Base-by-base conservation (phyloP, 2,113 vertebrate genomes). In the Oreochromis spilurus region DNA sequence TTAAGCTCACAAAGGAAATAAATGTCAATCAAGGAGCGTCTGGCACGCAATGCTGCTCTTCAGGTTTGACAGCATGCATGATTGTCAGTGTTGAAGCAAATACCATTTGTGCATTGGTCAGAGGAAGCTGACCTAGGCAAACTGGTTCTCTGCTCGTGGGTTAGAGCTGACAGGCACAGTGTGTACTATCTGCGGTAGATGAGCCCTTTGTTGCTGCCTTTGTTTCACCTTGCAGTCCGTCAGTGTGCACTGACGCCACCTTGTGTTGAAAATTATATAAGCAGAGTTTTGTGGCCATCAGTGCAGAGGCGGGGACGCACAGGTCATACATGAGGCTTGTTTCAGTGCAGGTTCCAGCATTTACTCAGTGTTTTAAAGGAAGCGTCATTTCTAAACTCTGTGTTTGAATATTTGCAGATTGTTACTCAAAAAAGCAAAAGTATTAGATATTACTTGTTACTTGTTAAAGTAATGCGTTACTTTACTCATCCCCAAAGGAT, bases 241-340 rank as follows among this genome's bases (percentile, higher is more conserved):
- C 21, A 45, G 58, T 12, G 87, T 36, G 5, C 84, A 81, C 85
- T 91, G 84, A 34, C 53, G 87, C 93, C 95, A 91, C 86, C 95
- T 79, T 89, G 92, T 94, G 95, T 62, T n/a, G 5, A 40, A n/a
- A 24, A 62, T 67, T 38, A 31, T 82, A 84, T 5, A n/a, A 55
- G 3, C 3, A 34, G 7, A 85, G 19, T 65, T 65, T 65, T 38
- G 10, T 17, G 31, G 78, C 9, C 17, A 10, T 53, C 13, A 1
- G 38, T 72, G 38, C 21, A 24, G n/a, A 70, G 65, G 21, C 2
- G 4, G 4, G 11, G 4, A 40, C 36, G 5, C 16, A 0, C n/a
- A 43, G 62, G 62, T 67, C 62, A 67, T 13, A 21, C 62, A 8
- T 9, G 36, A 67, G n/a, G 36, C 62, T 21, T 40, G 34, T 67